Conservation (phyloP, 2,888 invertebrate genomes). For the Thumatha senex region DNA sequence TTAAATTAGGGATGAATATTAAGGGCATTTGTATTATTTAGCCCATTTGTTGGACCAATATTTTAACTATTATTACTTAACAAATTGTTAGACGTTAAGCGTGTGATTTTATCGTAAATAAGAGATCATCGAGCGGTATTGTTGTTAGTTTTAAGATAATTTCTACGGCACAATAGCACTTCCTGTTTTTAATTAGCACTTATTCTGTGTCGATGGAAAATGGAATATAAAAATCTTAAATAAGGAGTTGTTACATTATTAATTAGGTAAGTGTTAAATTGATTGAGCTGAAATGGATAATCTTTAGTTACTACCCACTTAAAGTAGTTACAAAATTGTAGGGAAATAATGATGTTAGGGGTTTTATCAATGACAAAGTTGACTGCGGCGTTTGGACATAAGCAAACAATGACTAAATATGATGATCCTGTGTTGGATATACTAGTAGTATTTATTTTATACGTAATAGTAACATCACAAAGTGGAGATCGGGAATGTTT, state of each 20-base stretch:
- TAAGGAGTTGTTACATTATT: conserved; percentile 84
- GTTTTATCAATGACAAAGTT: conserved; percentile 83
- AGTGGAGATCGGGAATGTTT: conserved; percentile 64
- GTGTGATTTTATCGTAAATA: conserved; percentile 82
- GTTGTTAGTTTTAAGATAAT: conserved; percentile 80
- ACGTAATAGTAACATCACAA: conserved; percentile 58
- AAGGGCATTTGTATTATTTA: conserved; percentile 84
- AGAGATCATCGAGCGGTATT: conserved; percentile 82
- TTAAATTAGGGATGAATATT: conserved; percentile 84
- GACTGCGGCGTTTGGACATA: conserved; percentile 71
- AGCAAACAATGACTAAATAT: conserved; percentile 47
- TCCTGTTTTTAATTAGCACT: conserved; percentile 84
- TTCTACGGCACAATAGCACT: conserved; percentile 83
- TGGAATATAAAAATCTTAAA: conserved; percentile 79
- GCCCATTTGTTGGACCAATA: conserved; percentile 84
- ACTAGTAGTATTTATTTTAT: conserved; percentile 53
- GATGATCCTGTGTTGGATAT: conserved; percentile 44
- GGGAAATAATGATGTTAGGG: conserved; percentile 79
- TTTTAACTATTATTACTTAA: conserved; percentile 84
- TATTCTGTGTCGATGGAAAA: conserved; percentile 82
- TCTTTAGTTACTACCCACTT: conserved; percentile 81
- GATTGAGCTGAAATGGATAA: conserved; percentile 81
- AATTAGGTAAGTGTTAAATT: conserved; percentile 83
- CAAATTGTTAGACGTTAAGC: conserved; percentile 83
- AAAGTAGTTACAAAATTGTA: conserved; percentile 78